These are phyloP conservation scores for Porites rus DNA, from an alignment of 92 coral and sea anemone species.

Conservation along the genomic window DNA sequence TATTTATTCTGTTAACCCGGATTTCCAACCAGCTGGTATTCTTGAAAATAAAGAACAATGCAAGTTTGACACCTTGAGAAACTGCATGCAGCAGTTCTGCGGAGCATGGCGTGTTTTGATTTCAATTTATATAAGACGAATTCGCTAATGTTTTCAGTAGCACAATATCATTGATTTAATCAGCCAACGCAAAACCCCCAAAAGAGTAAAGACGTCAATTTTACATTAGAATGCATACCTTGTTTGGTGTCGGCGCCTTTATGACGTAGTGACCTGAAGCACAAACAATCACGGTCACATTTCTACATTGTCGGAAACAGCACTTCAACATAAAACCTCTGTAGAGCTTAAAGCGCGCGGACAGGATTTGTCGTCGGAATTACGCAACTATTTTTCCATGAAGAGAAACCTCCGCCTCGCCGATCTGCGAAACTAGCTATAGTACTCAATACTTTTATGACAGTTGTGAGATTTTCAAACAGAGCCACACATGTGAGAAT, in stretches of 20 bases:
- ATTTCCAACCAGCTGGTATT: neutral
- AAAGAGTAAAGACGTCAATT: slow-evolving; percentile 32
- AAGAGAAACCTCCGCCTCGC: no score
- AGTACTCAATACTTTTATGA: no score
- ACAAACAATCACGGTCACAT: slow-evolving; percentile 14
- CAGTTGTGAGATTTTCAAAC: no score
- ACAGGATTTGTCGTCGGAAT: no score
- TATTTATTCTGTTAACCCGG: neutral
- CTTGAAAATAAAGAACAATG: neutral
- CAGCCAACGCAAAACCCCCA: slow-evolving; percentile 30
- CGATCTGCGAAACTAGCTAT: no score
- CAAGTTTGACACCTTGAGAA: neutral
- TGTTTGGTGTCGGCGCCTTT: slow-evolving; percentile 31
- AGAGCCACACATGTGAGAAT: no score
- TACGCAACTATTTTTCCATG: no score
- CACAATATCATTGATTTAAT: slow-evolving; percentile 15
- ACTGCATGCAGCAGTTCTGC: neutral
- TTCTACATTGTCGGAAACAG: slow-evolving; percentile 14
- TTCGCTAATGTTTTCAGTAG: slow-evolving; percentile 14
- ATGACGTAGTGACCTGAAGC: neutral
- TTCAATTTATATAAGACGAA: neutral
- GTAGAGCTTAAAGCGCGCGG: no score
- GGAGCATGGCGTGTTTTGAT: neutral
- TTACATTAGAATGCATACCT: slow-evolving; percentile 18
- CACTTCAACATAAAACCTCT: neutral